Percentiles rank a stretch among this genome's conserved stretches.
These are phyloP conservation scores for Drosophila bocki DNA, from an alignment of 1,140 invertebrate genomes.

Conservation along the genomic window DNA sequence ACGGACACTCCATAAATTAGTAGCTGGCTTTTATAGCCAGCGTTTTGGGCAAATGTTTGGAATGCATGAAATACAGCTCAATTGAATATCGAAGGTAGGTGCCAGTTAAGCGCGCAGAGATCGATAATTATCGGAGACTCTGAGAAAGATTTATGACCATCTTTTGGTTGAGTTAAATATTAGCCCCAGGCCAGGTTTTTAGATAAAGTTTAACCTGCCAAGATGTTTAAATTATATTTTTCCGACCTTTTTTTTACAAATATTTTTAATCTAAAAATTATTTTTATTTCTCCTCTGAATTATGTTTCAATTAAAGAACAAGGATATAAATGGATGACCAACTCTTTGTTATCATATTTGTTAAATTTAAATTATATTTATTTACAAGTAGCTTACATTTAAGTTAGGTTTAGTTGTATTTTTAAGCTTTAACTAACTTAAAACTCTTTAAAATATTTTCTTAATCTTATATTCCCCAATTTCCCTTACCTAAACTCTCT, in stretches of 20 bases:
- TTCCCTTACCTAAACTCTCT: not conserved
- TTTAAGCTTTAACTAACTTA: too few relatives aligned
- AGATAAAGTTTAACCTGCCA: not conserved
- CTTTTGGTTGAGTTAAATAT: slow-evolving; percentile 22
- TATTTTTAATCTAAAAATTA: too few relatives aligned
- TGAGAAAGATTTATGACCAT: slow-evolving; percentile 28
- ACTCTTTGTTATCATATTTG: too few relatives aligned
- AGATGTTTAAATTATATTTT: not conserved
- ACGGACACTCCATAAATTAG: slow-evolving; percentile 31
- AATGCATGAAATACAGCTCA: slow-evolving; percentile 55
- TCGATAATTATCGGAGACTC: slow-evolving; percentile 38
- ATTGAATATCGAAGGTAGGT: slow-evolving; percentile 30
- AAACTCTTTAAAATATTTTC: too few relatives aligned
- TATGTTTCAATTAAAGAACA: too few relatives aligned
- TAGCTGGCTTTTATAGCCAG: slow-evolving; percentile 24
- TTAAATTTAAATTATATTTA: too few relatives aligned
- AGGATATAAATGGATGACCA: too few relatives aligned
- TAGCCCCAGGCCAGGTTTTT: not conserved
- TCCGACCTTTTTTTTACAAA: too few relatives aligned
- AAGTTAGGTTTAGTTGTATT: too few relatives aligned
- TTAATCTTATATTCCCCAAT: not conserved
- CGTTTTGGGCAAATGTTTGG: slow-evolving; percentile 44
- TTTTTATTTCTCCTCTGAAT: too few relatives aligned
- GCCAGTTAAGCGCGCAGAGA: slow-evolving; percentile 34
- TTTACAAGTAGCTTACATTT: too few relatives aligned